These are phyloP conservation scores for Diplodus sargus DNA, from an alignment of 2,797 vertebrate genomes.

Conservation along the genomic window DNA sequence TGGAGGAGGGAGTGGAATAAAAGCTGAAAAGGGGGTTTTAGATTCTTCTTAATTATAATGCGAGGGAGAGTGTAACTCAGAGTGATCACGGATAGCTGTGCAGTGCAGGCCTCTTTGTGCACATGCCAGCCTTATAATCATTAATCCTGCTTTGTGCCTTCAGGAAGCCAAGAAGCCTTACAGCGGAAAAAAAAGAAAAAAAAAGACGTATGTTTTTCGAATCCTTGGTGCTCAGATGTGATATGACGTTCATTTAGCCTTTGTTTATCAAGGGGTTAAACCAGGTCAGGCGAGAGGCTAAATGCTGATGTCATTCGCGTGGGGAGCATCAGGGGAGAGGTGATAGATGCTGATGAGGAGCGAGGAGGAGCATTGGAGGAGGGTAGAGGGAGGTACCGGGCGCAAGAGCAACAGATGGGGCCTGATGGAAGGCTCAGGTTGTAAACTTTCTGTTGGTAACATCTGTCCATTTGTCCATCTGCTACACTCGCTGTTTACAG, in stretches of 20 bases:
- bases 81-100: background rate
- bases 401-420: constrained; percentile 87
- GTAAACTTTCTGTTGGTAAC: constrained; percentile 87
- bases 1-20: constrained; percentile 61
- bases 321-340: constrained; percentile 28
- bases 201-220: background rate
- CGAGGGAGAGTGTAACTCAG: constrained; percentile 48
- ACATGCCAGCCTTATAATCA: constrained; percentile 9
- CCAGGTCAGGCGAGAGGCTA: constrained; percentile 44
- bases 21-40: constrained; percentile 61
- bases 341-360: constrained; percentile 76
- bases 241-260: constrained; percentile 2
- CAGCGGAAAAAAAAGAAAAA: background rate
- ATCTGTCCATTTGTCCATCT: constrained; percentile 88
- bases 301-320: constrained; percentile 49
- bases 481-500: constrained; percentile 72
- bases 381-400: constrained; percentile 78
- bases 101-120: constrained; percentile 1
- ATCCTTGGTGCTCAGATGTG: background rate
- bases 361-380: constrained; percentile 73
- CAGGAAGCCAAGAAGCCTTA: background rate
- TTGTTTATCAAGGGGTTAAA: constrained; percentile 40
- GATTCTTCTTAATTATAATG: constrained; percentile 59
- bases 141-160: background rate
- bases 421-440: constrained; percentile 84